phyloP scores from a whole-genome alignment of 2,888 invertebrate species.

The Lasioglossum oenotherae region DNA sequence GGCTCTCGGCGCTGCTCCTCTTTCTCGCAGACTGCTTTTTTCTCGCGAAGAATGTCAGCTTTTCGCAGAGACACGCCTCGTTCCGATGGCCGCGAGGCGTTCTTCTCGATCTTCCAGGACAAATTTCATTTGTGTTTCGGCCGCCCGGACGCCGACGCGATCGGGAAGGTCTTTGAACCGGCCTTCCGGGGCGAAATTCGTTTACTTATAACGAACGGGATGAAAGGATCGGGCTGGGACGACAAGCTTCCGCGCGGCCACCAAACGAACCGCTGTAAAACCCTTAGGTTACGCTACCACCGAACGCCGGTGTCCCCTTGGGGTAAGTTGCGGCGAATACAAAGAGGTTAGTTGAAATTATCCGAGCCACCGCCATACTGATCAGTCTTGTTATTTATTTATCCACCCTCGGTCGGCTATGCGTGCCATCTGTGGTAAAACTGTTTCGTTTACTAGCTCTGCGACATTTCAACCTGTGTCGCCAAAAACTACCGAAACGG shows the following conservation, averaged over 20 bases:
- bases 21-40: neutral
- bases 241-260: constrained; percentile 32
- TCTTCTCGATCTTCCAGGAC: constrained; percentile 17
- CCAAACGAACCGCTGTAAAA: constrained; percentile 42
- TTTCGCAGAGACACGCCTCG: constrained; percentile 1
- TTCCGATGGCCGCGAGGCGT: constrained; percentile 19
- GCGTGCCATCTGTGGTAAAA: neutral
- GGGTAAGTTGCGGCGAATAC: constrained; percentile 32
- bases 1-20: neutral
- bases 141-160: constrained; percentile 5
- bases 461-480: neutral
- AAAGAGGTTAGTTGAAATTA: constrained; percentile 30
- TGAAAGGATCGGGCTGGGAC: constrained; percentile 24
- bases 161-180: constrained; percentile 45
- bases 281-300: constrained; percentile 39
- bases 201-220: constrained; percentile 38
- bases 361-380: constrained; percentile 12
- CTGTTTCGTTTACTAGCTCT: neutral
- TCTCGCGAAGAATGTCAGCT: neutral
- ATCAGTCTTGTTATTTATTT: neutral
- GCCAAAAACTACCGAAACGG: too few relatives aligned
- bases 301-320: constrained; percentile 32
- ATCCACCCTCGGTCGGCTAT: neutral
- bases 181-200: constrained; percentile 44
- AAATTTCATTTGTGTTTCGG: constrained; percentile 55